Evolutionary conservation across 2,888 invertebrate genomes (phyloP).

Genomic region (Rhagium mordax): DNA sequence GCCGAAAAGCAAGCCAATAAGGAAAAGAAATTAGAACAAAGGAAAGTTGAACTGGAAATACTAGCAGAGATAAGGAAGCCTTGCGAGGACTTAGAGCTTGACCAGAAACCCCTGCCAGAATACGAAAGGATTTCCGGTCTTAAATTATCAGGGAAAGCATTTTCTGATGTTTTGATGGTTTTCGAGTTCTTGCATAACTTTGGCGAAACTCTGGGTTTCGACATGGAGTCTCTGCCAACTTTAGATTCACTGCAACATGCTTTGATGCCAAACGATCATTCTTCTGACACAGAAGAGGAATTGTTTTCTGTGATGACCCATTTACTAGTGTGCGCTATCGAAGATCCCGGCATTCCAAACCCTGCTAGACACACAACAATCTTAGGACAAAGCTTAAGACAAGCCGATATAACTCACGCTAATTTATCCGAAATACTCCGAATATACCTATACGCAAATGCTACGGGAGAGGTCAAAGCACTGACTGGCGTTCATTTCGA

Average conservation of each 20-base stretch:
- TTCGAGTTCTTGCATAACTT: slow-evolving; percentile 98
- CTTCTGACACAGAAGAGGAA: slow-evolving; percentile 88
- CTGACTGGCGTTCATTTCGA: slow-evolving; percentile 87
- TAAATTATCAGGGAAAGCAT: slow-evolving; percentile 86
- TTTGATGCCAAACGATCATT: slow-evolving; percentile 80
- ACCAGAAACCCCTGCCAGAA: slow-evolving; percentile 81
- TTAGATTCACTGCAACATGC: slow-evolving; percentile 91
- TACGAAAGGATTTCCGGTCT: slow-evolving; percentile 80
- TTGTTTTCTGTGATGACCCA: slow-evolving; percentile 91
- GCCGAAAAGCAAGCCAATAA: slow-evolving; percentile 89
- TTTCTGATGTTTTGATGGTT: slow-evolving; percentile 94
- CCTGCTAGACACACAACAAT: slow-evolving; percentile 91
- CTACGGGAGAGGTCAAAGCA: slow-evolving; percentile 88
- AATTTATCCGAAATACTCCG: slow-evolving; percentile 94
- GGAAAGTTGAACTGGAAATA: slow-evolving; percentile 78
- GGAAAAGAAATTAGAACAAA: slow-evolving; percentile 86
- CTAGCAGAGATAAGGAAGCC: slow-evolving; percentile 85
- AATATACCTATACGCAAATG: slow-evolving; percentile 92
- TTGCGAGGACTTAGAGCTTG: slow-evolving; percentile 91
- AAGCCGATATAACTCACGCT: slow-evolving; percentile 91
- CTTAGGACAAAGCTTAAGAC: slow-evolving; percentile 90
- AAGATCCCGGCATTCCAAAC: slow-evolving; percentile 94
- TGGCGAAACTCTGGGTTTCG: slow-evolving; percentile 94
- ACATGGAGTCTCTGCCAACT: slow-evolving; percentile 89
- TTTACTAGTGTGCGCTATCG: slow-evolving; percentile 91